Evolutionary conservation across 2,888 invertebrate genomes (phyloP).

Genomic region (Polyploca ridens): DNA sequence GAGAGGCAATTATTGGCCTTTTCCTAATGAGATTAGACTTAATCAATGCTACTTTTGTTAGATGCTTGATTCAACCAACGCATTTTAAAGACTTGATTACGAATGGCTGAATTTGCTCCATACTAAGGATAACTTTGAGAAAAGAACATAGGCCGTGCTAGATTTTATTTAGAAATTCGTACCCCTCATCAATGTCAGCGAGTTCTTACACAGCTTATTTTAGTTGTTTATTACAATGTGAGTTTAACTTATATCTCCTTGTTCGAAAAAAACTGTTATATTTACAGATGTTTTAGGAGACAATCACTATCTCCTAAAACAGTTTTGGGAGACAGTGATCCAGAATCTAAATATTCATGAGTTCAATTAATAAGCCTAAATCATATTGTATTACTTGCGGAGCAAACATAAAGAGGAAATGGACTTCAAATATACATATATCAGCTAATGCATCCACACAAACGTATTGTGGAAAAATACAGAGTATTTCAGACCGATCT

Average conservation of each 20-base stretch:
- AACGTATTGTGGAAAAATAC: not conserved
- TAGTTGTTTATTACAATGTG: not conserved
- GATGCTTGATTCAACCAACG: conserved; percentile 24
- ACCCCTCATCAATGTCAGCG: not conserved
- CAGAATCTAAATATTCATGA: no score
- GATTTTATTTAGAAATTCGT: not conserved
- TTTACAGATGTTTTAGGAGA: no score
- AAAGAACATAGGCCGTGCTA: not conserved
- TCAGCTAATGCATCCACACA: not conserved
- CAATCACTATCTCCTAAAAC: no score
- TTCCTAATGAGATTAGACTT: conserved; percentile 21
- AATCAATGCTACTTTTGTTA: conserved; percentile 28
- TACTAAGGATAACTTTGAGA: conserved; percentile 17
- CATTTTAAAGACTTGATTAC: conserved; percentile 31
- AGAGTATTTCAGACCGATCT: conserved; percentile 8
- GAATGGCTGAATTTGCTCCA: conserved; percentile 23
- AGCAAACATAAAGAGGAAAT: not conserved
- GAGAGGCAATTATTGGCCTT: conserved; percentile 24
- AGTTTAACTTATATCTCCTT: no score
- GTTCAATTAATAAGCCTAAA: not conserved
- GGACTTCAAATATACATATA: not conserved
- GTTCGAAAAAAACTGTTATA: no score
- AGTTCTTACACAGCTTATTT: not conserved
- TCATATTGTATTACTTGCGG: no score
- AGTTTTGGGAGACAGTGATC: no score